Evolutionary conservation across 2,888 invertebrate species (phyloP), one percentile per base, ranked within the genome.

Genomic region (Drosophila leonis): DNA sequence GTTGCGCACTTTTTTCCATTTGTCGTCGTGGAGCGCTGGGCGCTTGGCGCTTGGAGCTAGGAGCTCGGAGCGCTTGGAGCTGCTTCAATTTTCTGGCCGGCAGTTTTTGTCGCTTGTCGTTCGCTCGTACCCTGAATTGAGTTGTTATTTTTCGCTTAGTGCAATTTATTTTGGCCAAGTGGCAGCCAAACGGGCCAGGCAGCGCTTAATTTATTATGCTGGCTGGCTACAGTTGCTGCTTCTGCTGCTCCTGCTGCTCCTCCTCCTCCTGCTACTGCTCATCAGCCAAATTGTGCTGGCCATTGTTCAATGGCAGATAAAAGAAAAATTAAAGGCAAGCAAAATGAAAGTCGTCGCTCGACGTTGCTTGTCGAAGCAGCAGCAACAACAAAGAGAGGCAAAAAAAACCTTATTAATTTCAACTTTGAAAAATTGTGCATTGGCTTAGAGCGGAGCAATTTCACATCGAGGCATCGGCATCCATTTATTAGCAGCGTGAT

Each of bases 141-240:
- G 86, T 86, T 86, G 86, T 86, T 86, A 86, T 86, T 86, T 86
- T 86, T 86, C 86, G 90, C 89, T 86, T 86, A 90, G 89, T 86
- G 86, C 86, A 86, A 86, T 86, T 86, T 86, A 86, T 86, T 86
- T 86, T 88, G 89, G 90, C 86, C 89, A 88, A 88, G 90, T 88
- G 90, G 89, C 90, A 90, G 87, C 80, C 82, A 82, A 82, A 49
- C 48, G 88, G 88, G 82, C 78, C 82, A 80, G 75, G 86, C 86
- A 86, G 79, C 90, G 87, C 90, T 86, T 86, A 86, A 86, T 86
- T 90, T 86, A 90, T 86, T 90, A 86, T 86, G 87, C 89, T 81
- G 71, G 66, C 86, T 75, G 48, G 46, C 65, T 78, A 42, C 67
- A 61, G 60, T 37, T n/a, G 54, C 52, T 24, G 20, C 55, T 31